Base-by-base conservation (phyloP, 2,797 vertebrate species). In the Dipus sagitta region DNA sequence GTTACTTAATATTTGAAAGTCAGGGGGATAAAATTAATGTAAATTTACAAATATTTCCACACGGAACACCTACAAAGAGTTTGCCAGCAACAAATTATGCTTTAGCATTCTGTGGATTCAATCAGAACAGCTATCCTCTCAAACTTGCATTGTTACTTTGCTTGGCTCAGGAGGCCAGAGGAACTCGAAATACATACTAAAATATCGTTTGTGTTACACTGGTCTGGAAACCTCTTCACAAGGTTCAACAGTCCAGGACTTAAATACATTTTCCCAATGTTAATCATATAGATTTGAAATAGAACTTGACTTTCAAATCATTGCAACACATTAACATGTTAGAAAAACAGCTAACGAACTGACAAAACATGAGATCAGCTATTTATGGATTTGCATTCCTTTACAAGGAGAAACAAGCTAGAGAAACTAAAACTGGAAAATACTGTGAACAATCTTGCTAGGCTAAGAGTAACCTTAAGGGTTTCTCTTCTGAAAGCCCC, bases 341-440 rank as follows among this genome's bases (percentile, higher is more conserved):
- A 82, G 83, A 72, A 88, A 96, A 95, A 89, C 26, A 95, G 65
- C 83, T 90, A 78, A 91, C 30, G 82, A 94, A 92, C 23, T 93
- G 70, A 94, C 90, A 86, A 95, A 97, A 96, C 94, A 98, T 97
- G 96, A 97, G 95, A 97, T 97, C 97, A 98, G 97, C 97, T 97
- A 97, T 95, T 96, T 93, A 95, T 77, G 94, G 91, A 94, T 96
- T 97, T 65, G 90, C 74, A 76, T 91, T 97, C 91, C 95, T 97
- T 93, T 94, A 58, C 92, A 96, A 93, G 6, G 76, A 85, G 95
- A 96, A 90, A 62, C 88, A 95, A 96, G 79, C 82, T 71, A 38
- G 34, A 74, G 54, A 94, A 77, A 91, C 54, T 91, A 93, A 90
- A 95, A 83, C 78, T 74, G 96, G 88, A 96, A 96, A 79, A 88